Evolutionary conservation across 1,140 invertebrate species (phyloP).

Genomic region (Dendrolimus kikuchii): DNA sequence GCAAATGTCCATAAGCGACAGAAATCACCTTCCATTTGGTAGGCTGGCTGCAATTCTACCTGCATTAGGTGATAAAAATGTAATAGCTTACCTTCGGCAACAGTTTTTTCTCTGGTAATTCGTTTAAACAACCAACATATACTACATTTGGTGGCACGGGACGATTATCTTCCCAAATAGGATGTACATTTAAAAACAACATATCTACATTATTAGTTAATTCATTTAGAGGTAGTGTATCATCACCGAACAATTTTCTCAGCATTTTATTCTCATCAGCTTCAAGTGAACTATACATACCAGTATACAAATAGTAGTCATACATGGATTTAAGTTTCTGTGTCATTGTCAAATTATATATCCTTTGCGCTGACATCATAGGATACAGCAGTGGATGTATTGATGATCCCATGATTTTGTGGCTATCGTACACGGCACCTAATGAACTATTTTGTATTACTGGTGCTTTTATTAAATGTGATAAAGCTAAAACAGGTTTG

Average conservation of each 20-base stretch:
- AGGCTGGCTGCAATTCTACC: too few species aligned
- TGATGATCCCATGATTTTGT: conserved; percentile 44
- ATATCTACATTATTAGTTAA: conserved; percentile 66
- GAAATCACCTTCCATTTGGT: too few species aligned
- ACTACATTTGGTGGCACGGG: conserved; percentile 69
- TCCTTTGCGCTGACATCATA: conserved; percentile 29
- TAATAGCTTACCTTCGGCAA: conserved; percentile 36
- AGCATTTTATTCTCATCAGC: conserved; percentile 16
- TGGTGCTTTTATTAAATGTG: conserved; percentile 51
- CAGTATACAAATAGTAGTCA: conserved; percentile 11
- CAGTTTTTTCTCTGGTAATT: conserved; percentile 33
- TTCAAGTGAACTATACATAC: conserved; percentile 6
- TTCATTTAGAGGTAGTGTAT: conserved; percentile 42
- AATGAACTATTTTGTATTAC: conserved; percentile 52
- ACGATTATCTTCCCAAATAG: conserved; percentile 48
- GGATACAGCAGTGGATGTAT: conserved; percentile 64
- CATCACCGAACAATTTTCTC: conserved; percentile 19
- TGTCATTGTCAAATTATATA: conserved; percentile 29
- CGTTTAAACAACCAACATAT: conserved; percentile 75
- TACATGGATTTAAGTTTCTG: conserved; percentile 34
- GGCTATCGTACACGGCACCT: conserved; percentile 16
- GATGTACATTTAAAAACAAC: conserved; percentile 69
- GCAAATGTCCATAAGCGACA: too few species aligned
- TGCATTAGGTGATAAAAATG: conserved; percentile 9
- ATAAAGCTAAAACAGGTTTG: conserved; percentile 29